These are phyloP conservation scores for Sitobion miscanthi DNA, from an alignment of 1,140 invertebrate species.

Conservation along the genomic window DNA sequence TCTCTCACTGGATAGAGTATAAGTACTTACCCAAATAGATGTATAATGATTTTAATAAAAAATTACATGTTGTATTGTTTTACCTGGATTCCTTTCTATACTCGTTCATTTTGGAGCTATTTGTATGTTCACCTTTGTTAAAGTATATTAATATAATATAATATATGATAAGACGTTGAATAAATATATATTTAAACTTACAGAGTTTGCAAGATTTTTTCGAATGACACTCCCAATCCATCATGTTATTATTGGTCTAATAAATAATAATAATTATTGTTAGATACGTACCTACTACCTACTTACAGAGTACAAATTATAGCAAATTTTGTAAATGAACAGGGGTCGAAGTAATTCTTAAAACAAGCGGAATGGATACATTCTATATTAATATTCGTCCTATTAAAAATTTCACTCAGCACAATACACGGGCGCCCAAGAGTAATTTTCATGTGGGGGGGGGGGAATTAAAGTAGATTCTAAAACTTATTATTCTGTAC, in stretches of 20 bases:
- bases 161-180: neutral
- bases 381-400: no score
- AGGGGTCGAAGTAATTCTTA: neutral
- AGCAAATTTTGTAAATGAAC: neutral
- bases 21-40: neutral
- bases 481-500: no score
- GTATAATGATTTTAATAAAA: neutral
- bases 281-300: neutral
- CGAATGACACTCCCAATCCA: neutral
- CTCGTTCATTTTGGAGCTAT: neutral
- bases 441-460: no score
- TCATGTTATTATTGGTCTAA: neutral
- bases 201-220: neutral
- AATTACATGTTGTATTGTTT: neutral
- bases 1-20: neutral
- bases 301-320: no score
- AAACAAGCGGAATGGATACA: neutral
- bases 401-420: no score
- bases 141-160: neutral
- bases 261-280: neutral
- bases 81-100: neutral
- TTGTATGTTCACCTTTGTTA: neutral
- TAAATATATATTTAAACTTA: neutral
- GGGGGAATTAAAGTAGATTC: no score
- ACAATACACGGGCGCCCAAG: no score